A percentile compares a stretch with the other conserved stretches of the same genome.
These are phyloP conservation scores for Leptodactylus fuscus DNA, from an alignment of 2,113 vertebrate genomes.

Conservation along the genomic window DNA sequence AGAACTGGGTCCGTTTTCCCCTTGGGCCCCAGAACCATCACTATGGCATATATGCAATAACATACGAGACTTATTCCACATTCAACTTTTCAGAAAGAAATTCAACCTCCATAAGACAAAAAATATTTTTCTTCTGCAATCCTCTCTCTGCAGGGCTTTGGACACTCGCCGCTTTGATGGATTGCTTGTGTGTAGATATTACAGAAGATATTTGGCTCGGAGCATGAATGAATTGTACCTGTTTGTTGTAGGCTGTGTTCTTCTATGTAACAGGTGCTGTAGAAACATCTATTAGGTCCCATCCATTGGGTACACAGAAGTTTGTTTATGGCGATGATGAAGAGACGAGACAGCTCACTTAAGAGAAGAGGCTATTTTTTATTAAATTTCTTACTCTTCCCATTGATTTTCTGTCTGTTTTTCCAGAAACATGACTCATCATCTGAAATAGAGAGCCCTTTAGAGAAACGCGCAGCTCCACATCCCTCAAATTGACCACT, in stretches of 20 bases:
- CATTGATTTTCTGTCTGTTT: constrained; percentile 89
- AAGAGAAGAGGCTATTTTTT: constrained; percentile 71
- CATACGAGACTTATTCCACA: too few relatives aligned
- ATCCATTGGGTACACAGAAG: constrained; percentile 58
- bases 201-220: constrained; percentile 18
- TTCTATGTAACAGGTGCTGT: constrained; percentile 39
- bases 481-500: constrained; percentile 53
- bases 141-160: not conserved
- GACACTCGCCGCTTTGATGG: not conserved
- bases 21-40: too few relatives aligned
- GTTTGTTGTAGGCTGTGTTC: constrained; percentile 6
- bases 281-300: constrained; percentile 5
- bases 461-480: constrained; percentile 67
- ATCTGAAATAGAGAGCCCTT: constrained; percentile 78
- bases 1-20: too few relatives aligned
- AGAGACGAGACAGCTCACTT: constrained; percentile 61
- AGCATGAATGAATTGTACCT: constrained; percentile 2
- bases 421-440: constrained; percentile 79
- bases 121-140: too few relatives aligned
- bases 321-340: constrained; percentile 60
- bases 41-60: too few relatives aligned
- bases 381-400: constrained; percentile 80
- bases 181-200: not conserved
- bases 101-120: too few relatives aligned
- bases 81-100: too few relatives aligned